phyloP scores from a whole-genome alignment of 2,888 invertebrate species.

The Hofmannophila pseudospretella region DNA sequence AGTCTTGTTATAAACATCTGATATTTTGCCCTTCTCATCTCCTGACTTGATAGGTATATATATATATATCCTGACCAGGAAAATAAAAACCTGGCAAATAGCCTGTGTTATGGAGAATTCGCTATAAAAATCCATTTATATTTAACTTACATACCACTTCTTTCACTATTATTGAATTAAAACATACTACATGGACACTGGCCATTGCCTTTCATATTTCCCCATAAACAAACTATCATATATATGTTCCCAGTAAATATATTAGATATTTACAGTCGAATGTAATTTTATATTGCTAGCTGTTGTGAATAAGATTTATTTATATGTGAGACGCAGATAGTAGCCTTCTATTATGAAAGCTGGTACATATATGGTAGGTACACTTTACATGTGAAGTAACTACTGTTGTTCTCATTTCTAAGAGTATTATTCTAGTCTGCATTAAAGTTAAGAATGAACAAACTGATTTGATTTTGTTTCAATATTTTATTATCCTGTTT shows the following conservation, averaged over 20 bases:
- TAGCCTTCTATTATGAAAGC: slow-evolving; percentile 73
- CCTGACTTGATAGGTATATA: too few species aligned
- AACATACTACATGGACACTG: too few species aligned
- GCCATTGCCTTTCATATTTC: slow-evolving; percentile 23
- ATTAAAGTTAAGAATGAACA: slow-evolving; percentile 78
- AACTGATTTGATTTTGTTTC: slow-evolving; percentile 47
- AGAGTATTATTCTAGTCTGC: slow-evolving; percentile 79
- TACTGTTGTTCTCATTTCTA: slow-evolving; percentile 78
- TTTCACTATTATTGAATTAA: too few species aligned
- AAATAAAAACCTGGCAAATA: too few species aligned
- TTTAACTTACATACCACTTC: too few species aligned
- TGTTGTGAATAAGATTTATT: slow-evolving; percentile 76
- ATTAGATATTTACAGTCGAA: slow-evolving; percentile 56
- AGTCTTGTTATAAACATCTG: too few species aligned
- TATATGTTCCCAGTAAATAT: slow-evolving; percentile 23
- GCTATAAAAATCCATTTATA: too few species aligned
- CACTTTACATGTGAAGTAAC: slow-evolving; percentile 75
- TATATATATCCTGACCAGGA: too few species aligned
- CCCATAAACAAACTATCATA: slow-evolving; percentile 12
- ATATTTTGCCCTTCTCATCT: too few species aligned
- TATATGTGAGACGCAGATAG: slow-evolving; percentile 71
- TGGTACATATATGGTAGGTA: slow-evolving; percentile 70
- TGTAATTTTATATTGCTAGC: slow-evolving; percentile 76
- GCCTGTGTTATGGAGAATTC: too few species aligned
- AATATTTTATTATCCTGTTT: too few species aligned